Evolutionary conservation across 2,113 vertebrate genomes (phyloP), one percentile per base, ranked within the genome.

Genomic region (Setophaga kirtlandii): DNA sequence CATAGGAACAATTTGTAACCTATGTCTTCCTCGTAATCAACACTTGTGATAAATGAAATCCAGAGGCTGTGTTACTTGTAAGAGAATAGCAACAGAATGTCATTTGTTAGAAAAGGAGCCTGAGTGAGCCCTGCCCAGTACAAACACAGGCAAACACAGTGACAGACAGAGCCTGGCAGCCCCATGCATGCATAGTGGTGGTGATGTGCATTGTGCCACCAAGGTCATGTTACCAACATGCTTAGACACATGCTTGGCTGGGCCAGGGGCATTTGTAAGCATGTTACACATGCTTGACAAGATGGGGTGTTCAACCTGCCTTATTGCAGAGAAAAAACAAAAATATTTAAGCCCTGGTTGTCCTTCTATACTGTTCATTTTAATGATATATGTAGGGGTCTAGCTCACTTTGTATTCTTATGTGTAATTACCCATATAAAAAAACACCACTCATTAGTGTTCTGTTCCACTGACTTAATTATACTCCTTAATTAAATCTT

Each of bases 401-500:
- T 82, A 60, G 78, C 90, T 95, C 95, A 91, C 94, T 98, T 97
- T 95, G 96, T 97, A 96, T 98, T 97, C 97, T 98, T 96, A 97
- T 46, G 92, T 96, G 97, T 98, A 98, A 98, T 98, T 98, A 98
- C 96, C 97, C 97, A 15, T 97, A 97, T 98, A 49, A 94, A 93
- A 96, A 93, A 89, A 0, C 88, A 95, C 89, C 90, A 96, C 98
- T 98, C 98, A 98, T 98, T 98, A 98, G 97, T 96, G 98, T 97
- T 98, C 97, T 97, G 94, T 98, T 97, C 96, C 96, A 97, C 96
- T 96, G 97, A 97, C 98, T 98, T 98, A 99, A 99, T 99, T 99
- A 99, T 98, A 95, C 96, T 96, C 79, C 96, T 98, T 99, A 99
- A 99, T 99, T 98, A 98, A 97, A 98, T 98, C 98, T 98, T 97